A percentile compares a stretch with the other conserved stretches of the same genome.
Evolutionary conservation across 2,888 invertebrate genomes (phyloP).

Genomic region (Diplolepis rosae): DNA sequence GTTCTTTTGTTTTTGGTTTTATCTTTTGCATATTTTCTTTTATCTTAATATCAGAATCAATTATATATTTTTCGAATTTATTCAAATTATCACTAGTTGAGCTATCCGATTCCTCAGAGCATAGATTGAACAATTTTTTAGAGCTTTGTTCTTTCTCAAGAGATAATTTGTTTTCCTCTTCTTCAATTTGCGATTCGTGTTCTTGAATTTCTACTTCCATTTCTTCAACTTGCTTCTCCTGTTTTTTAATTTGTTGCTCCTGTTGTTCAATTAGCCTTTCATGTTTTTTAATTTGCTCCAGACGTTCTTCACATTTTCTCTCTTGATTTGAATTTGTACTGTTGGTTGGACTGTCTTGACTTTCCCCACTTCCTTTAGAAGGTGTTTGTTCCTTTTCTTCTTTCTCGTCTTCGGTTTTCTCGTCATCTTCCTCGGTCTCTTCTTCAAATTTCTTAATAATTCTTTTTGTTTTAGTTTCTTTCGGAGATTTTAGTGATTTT

Average conservation of each 20-base stretch:
- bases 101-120: not conserved
- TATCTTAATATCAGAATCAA: not conserved
- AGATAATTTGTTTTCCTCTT: not conserved
- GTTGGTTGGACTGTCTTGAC: not conserved
- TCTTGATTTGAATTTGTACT: not conserved
- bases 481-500: not conserved
- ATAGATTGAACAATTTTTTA: not conserved
- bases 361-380: not conserved
- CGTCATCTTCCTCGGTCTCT: slow-evolving; percentile 27
- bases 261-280: not conserved
- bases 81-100: not conserved
- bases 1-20: not conserved
- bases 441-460: slow-evolving; percentile 4
- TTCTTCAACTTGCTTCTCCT: not conserved
- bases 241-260: not conserved
- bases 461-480: not conserved
- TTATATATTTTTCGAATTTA: not conserved
- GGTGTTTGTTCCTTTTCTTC: slow-evolving; percentile 6
- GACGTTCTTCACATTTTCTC: not conserved
- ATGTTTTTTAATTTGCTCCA: not conserved
- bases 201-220: not conserved
- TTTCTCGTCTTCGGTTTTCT: slow-evolving; percentile 28
- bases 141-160: not conserved
- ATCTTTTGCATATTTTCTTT: not conserved
- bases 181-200: not conserved